Evolutionary conservation across 2,888 invertebrate species (phyloP), one percentile per base, ranked within the genome.

Genomic region (Carcina quercana): DNA sequence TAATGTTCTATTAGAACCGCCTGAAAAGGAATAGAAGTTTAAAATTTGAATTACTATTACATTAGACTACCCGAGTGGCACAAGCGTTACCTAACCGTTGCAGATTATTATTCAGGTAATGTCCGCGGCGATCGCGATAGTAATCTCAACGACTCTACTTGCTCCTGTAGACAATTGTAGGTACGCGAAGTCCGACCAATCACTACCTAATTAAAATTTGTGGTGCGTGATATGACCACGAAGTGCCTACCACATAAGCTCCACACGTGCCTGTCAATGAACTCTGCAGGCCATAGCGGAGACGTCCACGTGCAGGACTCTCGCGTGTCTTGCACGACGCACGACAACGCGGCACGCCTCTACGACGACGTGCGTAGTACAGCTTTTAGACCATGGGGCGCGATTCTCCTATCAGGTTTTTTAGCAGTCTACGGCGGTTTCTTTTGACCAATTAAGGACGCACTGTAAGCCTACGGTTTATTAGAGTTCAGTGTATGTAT

Each of bases 221-320:
- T 70, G 61, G 57, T 79, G 78, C 80, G 78, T 79, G 72, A 76
- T 70, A 60, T 66, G 72, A 68, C 66, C 71, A 66, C 63, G 60
- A 60, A 71, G 60, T 69, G 59, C 68, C 69, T 75, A 72, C 65
- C 61, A 68, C 67, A 70, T 69, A 76, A 68, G 69, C 74, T 73
- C 68, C 74, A 75, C 79, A 79, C 80, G 80, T 76, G 74, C 71
- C 79, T 76, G 82, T 80, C 82, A 83, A 79, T 80, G 82, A 82
- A 82, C 82, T 76, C 67, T 67, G 64, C 59, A 60, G 58, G 61
- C 67, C 61, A 69, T 65, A 59, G 60, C 31, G 14, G n/a, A 27
- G 27, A 7, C 13, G 13, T 14, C 14, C 15, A 32, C 24, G 28
- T 22, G 21, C 24, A 30, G 17, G 17, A 20, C n/a, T 5, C 12